Percentiles rank a stretch among this genome's conserved stretches.
These are phyloP conservation scores for Nothobranchius kuhntae DNA, from an alignment of 2,113 vertebrate species.

Conservation along the genomic window DNA sequence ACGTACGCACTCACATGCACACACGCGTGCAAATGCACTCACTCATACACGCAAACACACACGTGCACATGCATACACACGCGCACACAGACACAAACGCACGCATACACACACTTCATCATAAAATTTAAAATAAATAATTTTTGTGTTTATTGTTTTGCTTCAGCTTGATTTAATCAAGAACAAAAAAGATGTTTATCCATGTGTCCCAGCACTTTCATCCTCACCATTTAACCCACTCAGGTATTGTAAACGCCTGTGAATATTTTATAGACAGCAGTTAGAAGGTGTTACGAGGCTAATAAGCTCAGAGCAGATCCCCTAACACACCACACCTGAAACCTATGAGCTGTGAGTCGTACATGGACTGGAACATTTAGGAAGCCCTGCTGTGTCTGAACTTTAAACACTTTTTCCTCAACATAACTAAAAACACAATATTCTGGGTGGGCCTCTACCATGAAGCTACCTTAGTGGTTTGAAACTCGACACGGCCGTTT, in stretches of 20 bases:
- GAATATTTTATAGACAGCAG: slow-evolving; percentile 17
- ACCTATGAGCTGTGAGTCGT: slow-evolving; percentile 18
- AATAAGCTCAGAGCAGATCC: slow-evolving; percentile 31
- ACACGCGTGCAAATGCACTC: no score
- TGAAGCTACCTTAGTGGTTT: neutral
- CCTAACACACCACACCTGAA: slow-evolving; percentile 25
- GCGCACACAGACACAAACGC: no score
- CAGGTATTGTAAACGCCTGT: slow-evolving; percentile 25
- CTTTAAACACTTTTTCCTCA: slow-evolving; percentile 28
- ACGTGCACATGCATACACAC: no score
- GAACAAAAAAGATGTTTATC: no score
- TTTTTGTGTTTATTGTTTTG: neutral
- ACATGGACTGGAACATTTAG: slow-evolving; percentile 10
- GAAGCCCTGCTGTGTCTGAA: slow-evolving; percentile 17
- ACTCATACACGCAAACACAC: no score
- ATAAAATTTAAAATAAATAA: no score
- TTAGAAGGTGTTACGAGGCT: slow-evolving; percentile 34
- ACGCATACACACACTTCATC: no score
- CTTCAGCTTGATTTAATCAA: neutral
- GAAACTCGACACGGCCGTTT: neutral
- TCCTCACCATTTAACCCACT: slow-evolving; percentile 2
- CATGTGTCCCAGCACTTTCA: no score
- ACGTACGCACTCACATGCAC: no score
- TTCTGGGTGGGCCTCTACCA: neutral
- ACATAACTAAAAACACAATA: slow-evolving; percentile 8